Evolutionary conservation across 2,888 invertebrate genomes (phyloP).

Genomic region (Altica lythri): DNA sequence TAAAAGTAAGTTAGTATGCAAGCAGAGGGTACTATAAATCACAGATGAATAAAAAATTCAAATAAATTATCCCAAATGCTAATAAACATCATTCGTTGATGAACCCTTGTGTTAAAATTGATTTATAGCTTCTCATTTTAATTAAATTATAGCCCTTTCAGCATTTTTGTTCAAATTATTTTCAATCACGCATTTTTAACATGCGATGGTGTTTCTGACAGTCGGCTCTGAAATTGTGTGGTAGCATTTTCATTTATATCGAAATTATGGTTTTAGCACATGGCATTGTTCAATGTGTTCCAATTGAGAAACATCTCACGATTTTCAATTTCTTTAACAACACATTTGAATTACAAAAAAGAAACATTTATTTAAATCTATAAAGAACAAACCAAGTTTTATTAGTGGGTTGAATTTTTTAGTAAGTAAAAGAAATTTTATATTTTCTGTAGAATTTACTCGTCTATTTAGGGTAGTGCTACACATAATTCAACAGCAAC

Average conservation of each 20-base stretch:
- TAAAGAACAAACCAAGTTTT: no score
- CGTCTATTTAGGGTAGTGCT: no score
- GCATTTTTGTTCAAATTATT: slow-evolving; percentile 22
- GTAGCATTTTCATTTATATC: not conserved
- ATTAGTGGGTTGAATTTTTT: no score
- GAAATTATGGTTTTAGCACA: slow-evolving; percentile 18
- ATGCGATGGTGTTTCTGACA: slow-evolving; percentile 20
- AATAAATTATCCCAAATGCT: slow-evolving; percentile 15
- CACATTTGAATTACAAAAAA: not conserved
- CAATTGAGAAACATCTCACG: not conserved
- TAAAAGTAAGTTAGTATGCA: no score
- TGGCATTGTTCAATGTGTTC: not conserved
- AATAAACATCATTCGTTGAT: slow-evolving; percentile 19
- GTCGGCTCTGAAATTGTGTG: slow-evolving; percentile 12
- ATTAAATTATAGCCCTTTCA: slow-evolving; percentile 31
- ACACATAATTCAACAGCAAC: no score
- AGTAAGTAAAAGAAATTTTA: no score
- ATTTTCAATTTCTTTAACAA: not conserved
- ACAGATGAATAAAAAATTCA: not conserved
- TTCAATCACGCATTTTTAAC: slow-evolving; percentile 23
- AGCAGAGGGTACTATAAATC: not conserved
- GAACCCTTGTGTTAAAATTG: slow-evolving; percentile 24
- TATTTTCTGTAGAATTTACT: no score
- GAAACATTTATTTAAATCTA: no score
- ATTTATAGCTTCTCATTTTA: slow-evolving; percentile 30